Evolutionary conservation across 2,113 vertebrate genomes (phyloP).

Genomic region (Cinclus mexicanus): DNA sequence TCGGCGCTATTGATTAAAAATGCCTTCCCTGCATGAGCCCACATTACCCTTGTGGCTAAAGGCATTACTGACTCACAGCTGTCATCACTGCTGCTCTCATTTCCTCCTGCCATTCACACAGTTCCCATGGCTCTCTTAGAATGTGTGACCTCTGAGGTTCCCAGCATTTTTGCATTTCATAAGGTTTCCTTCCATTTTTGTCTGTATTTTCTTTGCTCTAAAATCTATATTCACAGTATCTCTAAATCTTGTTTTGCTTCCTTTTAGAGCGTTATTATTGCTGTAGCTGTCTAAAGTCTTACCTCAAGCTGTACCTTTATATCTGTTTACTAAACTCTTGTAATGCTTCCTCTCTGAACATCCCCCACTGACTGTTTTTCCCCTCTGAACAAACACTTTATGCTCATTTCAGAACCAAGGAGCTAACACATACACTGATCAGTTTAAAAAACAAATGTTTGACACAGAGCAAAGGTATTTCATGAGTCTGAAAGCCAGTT

Average conservation of each 20-base stretch:
- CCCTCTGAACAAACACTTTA: neutral
- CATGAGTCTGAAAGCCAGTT: neutral
- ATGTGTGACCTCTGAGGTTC: neutral
- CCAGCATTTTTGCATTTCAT: neutral
- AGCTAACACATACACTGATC: neutral
- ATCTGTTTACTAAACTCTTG: neutral
- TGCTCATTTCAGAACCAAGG: neutral
- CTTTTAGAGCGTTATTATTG: neutral
- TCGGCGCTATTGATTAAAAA: neutral
- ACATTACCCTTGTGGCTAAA: neutral
- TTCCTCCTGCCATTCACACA: neutral
- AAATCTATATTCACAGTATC: neutral
- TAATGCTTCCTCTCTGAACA: neutral
- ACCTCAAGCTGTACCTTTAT: neutral
- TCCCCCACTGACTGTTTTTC: neutral
- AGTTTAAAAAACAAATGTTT: neutral
- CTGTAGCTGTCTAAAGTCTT: neutral
- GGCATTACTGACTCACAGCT: neutral
- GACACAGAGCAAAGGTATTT: neutral
- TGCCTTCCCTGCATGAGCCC: neutral
- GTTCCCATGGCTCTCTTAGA: neutral
- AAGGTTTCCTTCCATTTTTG: neutral
- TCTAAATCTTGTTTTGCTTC: neutral
- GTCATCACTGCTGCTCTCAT: neutral
- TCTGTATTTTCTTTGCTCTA: neutral